Conservation (phyloP, 2,797 vertebrate genomes). For the Poliocrania exsul region DNA sequence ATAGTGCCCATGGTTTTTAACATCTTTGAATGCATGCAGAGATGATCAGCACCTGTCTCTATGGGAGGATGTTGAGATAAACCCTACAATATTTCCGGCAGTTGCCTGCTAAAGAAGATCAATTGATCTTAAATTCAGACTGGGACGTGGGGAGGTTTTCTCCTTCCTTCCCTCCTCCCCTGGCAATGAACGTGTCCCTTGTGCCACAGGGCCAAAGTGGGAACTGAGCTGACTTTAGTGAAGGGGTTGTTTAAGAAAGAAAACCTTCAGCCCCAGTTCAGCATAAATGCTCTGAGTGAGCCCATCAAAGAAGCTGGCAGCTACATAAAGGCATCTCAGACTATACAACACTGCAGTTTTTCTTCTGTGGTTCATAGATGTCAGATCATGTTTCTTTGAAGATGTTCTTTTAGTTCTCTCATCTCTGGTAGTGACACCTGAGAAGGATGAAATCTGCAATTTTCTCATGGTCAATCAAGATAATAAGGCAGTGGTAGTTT, state of each 20-base stretch:
- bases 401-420: background rate
- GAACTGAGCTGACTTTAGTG: background rate
- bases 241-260: background rate
- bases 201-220: background rate
- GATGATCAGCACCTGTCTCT: background rate
- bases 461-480: background rate
- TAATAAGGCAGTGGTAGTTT: background rate
- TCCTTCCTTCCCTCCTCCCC: background rate
- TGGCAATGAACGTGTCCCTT: background rate
- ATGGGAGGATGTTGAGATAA: background rate
- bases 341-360: background rate
- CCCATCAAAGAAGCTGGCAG: constrained; percentile 24
- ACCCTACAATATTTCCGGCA: background rate
- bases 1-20: background rate
- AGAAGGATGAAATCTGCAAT: background rate
- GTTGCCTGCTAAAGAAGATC: background rate
- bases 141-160: background rate
- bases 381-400: constrained; percentile 24
- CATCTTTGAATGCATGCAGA: background rate
- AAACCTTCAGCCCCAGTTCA: background rate
- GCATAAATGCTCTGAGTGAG: background rate
- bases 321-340: background rate
- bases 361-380: background rate
- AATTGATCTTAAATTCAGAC: background rate
- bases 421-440: background rate